Conservation (phyloP, 2,888 invertebrate species). For the Diplolepis rosae region DNA sequence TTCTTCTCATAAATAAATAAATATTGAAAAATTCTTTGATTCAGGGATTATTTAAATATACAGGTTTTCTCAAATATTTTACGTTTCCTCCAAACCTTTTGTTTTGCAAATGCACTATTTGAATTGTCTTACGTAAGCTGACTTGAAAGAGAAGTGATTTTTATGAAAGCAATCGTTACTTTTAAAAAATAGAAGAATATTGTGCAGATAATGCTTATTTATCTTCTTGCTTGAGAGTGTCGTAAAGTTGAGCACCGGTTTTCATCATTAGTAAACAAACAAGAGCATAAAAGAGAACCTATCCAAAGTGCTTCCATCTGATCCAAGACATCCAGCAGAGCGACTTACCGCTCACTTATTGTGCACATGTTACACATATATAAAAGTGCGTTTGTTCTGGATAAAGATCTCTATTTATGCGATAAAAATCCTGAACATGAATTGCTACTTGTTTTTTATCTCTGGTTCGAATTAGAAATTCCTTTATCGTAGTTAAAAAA, state of each 20-base stretch:
- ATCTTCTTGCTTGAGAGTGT: conserved; percentile 24
- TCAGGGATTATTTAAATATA: too few relatives aligned
- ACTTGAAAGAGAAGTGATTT: conserved; percentile 11
- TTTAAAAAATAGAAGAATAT: conserved; percentile 22
- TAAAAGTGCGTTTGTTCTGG: conserved; percentile 26
- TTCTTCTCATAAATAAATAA: too few relatives aligned
- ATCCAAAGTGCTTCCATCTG: conserved; percentile 16
- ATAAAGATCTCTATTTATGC: conserved; percentile 16
- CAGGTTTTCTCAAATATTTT: too few relatives aligned
- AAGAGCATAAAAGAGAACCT: conserved; percentile 18
- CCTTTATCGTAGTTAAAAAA: not conserved
- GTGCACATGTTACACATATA: conserved; percentile 21
- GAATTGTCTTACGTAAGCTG: conserved; percentile 2
- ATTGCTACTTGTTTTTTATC: conserved; percentile 22
- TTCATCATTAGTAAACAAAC: conserved; percentile 25
- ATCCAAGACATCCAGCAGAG: conserved; percentile 18
- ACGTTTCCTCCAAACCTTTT: too few relatives aligned
- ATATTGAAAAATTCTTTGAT: too few relatives aligned
- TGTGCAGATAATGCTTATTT: conserved; percentile 30
- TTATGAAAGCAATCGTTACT: conserved; percentile 25
- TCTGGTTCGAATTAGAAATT: conserved; percentile 16
- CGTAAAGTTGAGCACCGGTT: conserved; percentile 29
- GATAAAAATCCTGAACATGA: not conserved
- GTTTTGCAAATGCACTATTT: conserved; percentile 20
- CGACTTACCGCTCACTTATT: conserved; percentile 21